These are phyloP conservation scores for Setophaga coronata DNA, from an alignment of 2,113 vertebrate genomes.

Conservation along the genomic window DNA sequence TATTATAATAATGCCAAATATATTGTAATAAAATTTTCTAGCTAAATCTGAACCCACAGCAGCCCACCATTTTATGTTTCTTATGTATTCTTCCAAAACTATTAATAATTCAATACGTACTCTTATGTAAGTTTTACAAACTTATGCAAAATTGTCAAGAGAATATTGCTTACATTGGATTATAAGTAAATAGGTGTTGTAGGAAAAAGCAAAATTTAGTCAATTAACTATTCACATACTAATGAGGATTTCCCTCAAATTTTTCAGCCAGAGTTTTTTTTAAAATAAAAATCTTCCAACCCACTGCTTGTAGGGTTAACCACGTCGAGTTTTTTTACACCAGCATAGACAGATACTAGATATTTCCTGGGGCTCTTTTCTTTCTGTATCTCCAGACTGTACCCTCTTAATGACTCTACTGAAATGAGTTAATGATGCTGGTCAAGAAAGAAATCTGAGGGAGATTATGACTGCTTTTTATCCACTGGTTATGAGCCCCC, in stretches of 20 bases:
- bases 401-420: neutral
- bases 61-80: neutral
- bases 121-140: neutral
- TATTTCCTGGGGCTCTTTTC: neutral
- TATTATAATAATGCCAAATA: neutral
- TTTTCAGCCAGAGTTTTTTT: neutral
- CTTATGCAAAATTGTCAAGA: neutral
- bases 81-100: neutral
- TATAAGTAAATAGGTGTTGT: neutral
- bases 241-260: neutral
- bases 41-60: neutral
- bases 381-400: neutral
- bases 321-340: neutral
- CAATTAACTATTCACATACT: neutral
- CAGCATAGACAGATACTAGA: no score
- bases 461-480: neutral
- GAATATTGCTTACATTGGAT: neutral
- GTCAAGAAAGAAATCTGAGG: neutral
- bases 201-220: neutral
- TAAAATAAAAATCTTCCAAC: neutral
- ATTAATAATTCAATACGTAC: neutral
- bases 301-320: neutral
- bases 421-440: neutral
- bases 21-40: neutral
- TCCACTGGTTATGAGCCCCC: accelerated